Evolutionary conservation across 1,140 invertebrate species (phyloP).

Genomic region (Caenorhabditis remanei): DNA sequence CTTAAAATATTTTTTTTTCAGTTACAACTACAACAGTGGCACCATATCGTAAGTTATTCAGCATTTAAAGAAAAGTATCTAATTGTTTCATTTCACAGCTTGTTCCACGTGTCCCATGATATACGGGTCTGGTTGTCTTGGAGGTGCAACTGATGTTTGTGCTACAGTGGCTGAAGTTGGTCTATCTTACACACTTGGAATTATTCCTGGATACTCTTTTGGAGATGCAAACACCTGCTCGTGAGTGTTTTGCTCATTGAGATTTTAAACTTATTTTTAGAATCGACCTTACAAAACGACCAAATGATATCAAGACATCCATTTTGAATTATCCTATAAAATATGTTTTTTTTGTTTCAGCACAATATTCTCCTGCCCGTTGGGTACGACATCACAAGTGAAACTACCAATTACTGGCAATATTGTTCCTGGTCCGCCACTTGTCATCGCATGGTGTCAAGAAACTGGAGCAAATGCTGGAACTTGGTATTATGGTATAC

Average conservation of each 20-base stretch:
- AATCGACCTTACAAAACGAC: neutral
- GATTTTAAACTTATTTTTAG: neutral
- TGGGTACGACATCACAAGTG: constrained; percentile 24
- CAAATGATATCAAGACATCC: too few species aligned
- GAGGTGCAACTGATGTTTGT: constrained; percentile 25
- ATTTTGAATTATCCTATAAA: too few species aligned
- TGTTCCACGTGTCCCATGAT: constrained; percentile 14
- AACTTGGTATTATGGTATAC: constrained; percentile 23
- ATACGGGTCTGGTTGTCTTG: constrained; percentile 2
- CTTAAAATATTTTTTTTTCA: too few species aligned
- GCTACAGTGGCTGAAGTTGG: constrained; percentile 12
- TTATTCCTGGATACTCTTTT: neutral
- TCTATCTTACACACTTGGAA: neutral
- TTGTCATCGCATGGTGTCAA: constrained; percentile 1
- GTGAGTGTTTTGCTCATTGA: neutral
- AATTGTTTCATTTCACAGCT: neutral
- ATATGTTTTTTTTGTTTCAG: neutral
- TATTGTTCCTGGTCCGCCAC: neutral
- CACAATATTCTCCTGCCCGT: constrained; percentile 17
- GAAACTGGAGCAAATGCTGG: constrained; percentile 20
- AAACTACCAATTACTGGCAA: neutral
- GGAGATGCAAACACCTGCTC: constrained; percentile 16
- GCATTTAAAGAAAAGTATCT: too few species aligned
- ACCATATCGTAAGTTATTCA: constrained; percentile 10
- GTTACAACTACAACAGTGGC: constrained; percentile 15